These are phyloP conservation scores for Telmatherina bonti DNA, from an alignment of 2,797 vertebrate species.

Conservation along the genomic window DNA sequence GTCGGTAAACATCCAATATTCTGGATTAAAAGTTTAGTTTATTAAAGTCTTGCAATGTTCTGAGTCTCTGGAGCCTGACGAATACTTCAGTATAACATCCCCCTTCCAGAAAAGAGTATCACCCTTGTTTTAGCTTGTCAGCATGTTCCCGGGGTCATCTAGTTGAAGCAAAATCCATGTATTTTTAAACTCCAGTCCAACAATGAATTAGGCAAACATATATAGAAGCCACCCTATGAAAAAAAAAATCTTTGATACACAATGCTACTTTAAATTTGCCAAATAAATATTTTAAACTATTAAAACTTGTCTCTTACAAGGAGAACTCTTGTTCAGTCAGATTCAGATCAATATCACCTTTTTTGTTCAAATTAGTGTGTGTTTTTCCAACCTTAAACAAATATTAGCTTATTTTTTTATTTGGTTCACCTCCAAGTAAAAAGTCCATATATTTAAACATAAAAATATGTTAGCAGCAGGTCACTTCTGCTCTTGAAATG, in stretches of 20 bases:
- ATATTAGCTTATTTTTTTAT: neutral
- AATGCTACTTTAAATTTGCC: too few species aligned
- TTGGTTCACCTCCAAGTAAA: neutral
- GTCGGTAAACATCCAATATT: slow-evolving; percentile 41
- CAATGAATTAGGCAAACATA: too few species aligned
- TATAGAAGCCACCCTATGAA: too few species aligned
- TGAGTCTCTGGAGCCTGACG: slow-evolving; percentile 1
- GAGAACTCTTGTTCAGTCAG: neutral
- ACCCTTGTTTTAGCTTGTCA: too few species aligned
- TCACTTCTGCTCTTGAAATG: neutral
- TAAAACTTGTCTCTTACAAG: neutral
- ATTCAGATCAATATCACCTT: too few species aligned
- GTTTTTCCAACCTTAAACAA: neutral
- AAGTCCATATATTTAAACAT: neutral
- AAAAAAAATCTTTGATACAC: too few species aligned
- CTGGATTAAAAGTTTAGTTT: slow-evolving; percentile 46
- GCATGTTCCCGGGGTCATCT: neutral
- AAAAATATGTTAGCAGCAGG: neutral
- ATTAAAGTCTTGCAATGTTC: slow-evolving; percentile 36
- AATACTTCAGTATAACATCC: neutral
- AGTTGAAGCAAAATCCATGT: too few species aligned
- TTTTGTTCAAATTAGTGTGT: neutral
- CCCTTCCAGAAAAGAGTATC: too few species aligned
- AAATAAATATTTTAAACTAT: too few species aligned
- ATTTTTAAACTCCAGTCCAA: too few species aligned